Percentiles rank a stretch among this genome's conserved stretches.
Evolutionary conservation across 23 tunicate genomes (phyloP).

Genomic region (Botrylloides violaceus): DNA sequence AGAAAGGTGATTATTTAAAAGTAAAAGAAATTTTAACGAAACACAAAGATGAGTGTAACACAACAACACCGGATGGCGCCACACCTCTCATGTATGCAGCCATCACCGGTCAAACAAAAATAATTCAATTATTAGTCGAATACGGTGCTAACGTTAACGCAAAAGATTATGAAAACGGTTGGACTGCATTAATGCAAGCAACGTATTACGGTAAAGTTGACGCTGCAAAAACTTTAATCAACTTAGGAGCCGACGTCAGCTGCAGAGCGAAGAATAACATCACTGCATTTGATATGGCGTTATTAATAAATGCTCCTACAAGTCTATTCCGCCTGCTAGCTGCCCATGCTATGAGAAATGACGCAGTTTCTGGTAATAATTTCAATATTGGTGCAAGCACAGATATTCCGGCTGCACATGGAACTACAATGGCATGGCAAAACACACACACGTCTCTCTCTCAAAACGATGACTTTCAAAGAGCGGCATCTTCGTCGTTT

Average conservation of each 20-base stretch:
- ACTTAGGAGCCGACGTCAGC: constrained; percentile 70
- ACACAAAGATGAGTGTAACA: constrained; percentile 13
- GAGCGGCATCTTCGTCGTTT: background rate
- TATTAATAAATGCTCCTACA: constrained; percentile 70
- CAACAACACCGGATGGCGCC: constrained; percentile 81
- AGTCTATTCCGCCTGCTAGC: constrained; percentile 75
- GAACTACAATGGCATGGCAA: constrained; percentile 26
- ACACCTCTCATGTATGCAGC: constrained; percentile 97
- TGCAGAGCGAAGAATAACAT: constrained; percentile 78
- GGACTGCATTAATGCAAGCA: constrained; percentile 99
- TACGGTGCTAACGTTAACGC: constrained; percentile 97
- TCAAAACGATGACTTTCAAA: background rate
- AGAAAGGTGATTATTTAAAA: constrained; percentile 27
- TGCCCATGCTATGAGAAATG: constrained; percentile 55
- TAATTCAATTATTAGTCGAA: constrained; percentile 58
- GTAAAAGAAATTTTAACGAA: constrained; percentile 26
- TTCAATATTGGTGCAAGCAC: background rate
- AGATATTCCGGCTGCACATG: background rate
- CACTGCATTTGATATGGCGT: constrained; percentile 98
- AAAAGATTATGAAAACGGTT: constrained; percentile 88
- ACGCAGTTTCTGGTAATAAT: background rate
- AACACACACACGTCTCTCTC: background rate
- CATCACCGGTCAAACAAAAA: constrained; percentile 55
- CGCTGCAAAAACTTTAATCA: constrained; percentile 57
- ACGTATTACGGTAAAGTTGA: constrained; percentile 89